Evolutionary conservation across 1,140 invertebrate species (phyloP).

Genomic region (Papilio xuthus): DNA sequence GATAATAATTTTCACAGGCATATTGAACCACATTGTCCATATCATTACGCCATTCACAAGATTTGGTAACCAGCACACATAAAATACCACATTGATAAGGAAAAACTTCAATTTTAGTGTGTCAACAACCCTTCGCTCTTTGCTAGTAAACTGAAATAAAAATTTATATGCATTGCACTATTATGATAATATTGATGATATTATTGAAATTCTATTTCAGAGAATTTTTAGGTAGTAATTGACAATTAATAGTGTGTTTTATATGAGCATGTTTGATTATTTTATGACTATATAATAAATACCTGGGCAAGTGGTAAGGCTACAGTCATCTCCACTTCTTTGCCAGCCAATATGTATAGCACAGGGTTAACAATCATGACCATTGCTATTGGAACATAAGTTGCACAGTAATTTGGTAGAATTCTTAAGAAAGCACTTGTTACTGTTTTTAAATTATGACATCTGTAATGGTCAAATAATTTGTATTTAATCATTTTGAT

Average conservation of each 20-base stretch:
- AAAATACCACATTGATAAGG: conserved; percentile 89
- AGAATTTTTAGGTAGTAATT: not conserved
- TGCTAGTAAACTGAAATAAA: conserved; percentile 84
- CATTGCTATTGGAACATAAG: conserved; percentile 86
- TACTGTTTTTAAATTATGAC: conserved; percentile 84
- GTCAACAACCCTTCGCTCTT: conserved; percentile 87
- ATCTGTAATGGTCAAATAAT: conserved; percentile 82
- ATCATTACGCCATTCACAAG: conserved; percentile 88
- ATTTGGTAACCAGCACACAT: conserved; percentile 92
- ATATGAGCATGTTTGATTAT: not conserved
- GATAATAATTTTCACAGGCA: conserved; percentile 86
- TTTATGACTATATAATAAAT: conserved; percentile 36
- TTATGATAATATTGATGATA: no score
- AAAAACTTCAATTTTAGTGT: conserved; percentile 88
- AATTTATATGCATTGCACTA: conserved; percentile 18
- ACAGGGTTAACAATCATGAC: conserved; percentile 90
- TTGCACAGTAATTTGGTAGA: conserved; percentile 89
- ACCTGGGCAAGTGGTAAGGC: conserved; percentile 83
- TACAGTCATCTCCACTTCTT: conserved; percentile 84
- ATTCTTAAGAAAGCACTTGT: conserved; percentile 84
- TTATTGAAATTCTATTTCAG: not conserved
- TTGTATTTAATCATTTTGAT: not conserved
- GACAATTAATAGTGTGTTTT: not conserved
- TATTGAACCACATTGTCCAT: conserved; percentile 88
- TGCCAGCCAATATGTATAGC: conserved; percentile 85